Evolutionary conservation across 30 jellyfish, hydroid and myxozoan species (phyloP).

Genomic region (Chrysaora quinquecirrha): DNA sequence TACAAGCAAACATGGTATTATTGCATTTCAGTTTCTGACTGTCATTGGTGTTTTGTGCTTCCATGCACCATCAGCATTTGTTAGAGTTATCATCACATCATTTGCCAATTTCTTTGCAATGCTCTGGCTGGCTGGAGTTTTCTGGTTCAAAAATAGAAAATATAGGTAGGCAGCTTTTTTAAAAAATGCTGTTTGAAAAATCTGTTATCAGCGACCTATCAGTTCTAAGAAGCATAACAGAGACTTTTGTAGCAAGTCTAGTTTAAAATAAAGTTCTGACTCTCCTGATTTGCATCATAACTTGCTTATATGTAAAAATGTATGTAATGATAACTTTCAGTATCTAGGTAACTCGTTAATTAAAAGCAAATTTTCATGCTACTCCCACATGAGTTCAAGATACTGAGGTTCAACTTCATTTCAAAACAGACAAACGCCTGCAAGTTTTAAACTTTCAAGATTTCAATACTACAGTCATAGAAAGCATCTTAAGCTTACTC

Average conservation of each 20-base stretch:
- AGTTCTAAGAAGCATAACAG: no score
- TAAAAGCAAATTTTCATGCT: background rate
- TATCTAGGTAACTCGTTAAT: no score
- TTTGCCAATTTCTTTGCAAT: constrained; percentile 54
- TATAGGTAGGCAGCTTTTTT: constrained; percentile 25
- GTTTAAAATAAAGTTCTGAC: background rate
- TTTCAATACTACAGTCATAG: no score
- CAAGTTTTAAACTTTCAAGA: no score
- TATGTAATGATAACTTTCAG: no score
- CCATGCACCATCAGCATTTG: constrained; percentile 70
- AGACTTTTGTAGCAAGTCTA: no score
- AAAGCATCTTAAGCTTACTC: no score
- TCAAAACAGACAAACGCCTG: no score
- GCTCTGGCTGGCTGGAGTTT: constrained; percentile 70
- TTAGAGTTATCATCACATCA: constrained; percentile 50
- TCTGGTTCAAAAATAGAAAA: constrained; percentile 35
- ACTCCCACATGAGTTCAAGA: no score
- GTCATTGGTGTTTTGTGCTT: constrained; percentile 38
- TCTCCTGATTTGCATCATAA: background rate
- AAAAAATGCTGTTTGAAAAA: background rate
- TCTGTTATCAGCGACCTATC: no score
- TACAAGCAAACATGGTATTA: constrained; percentile 44
- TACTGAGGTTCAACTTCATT: no score
- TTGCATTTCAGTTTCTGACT: constrained; percentile 19
- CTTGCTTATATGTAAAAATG: no score